phyloP scores from a whole-genome alignment of 2,888 invertebrate genomes.

The Dryocosmus kuriphilus region DNA sequence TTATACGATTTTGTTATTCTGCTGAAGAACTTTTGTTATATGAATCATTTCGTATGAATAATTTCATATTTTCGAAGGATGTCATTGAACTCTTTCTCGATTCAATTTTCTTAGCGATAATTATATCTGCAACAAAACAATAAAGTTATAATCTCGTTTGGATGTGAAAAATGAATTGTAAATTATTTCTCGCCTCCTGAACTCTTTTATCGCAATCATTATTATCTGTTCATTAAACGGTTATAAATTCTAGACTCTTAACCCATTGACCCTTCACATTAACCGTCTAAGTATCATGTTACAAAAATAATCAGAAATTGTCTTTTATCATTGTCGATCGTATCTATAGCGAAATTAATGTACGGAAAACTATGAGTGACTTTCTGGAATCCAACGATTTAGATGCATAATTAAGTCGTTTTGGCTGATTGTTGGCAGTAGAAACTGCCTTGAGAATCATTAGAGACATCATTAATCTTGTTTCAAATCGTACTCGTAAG shows the following conservation, averaged over 20 bases:
- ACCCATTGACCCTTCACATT: neutral
- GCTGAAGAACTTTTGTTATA: too few species aligned
- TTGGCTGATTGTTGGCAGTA: constrained; percentile 41
- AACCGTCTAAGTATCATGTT: neutral
- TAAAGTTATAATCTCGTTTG: neutral
- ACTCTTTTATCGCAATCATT: neutral
- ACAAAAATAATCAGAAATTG: constrained; percentile 5
- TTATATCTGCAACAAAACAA: too few species aligned
- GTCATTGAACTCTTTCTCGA: neutral
- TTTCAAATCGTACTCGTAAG: constrained; percentile 43
- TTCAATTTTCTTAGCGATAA: neutral
- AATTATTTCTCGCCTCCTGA: neutral
- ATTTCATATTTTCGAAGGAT: neutral
- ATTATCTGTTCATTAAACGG: neutral
- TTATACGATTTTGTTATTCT: neutral
- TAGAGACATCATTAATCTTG: constrained; percentile 49
- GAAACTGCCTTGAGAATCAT: constrained; percentile 44
- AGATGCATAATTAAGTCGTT: constrained; percentile 46
- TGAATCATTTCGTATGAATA: neutral
- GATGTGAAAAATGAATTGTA: neutral
- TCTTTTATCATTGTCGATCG: constrained; percentile 22
- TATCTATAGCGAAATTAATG: constrained; percentile 7
- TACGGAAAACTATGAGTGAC: constrained; percentile 16
- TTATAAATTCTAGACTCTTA: constrained; percentile 7
- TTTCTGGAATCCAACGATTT: constrained; percentile 33